Percentiles rank a stretch among this genome's conserved stretches.
Conservation (phyloP, 2,797 vertebrate species). For the Cuniculus paca region DNA sequence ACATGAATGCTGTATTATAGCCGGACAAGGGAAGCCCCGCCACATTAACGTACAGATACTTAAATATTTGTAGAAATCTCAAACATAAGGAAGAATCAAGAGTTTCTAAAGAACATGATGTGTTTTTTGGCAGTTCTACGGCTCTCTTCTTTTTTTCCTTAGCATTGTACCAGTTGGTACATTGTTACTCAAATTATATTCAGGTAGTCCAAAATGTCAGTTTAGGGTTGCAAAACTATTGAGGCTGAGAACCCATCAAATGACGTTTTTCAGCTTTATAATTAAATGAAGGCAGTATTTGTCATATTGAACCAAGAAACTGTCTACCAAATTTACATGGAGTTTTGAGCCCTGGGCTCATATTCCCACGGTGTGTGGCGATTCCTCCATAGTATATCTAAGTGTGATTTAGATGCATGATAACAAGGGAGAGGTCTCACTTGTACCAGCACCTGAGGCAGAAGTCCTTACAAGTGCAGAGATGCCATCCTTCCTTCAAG, state of each 20-base stretch:
- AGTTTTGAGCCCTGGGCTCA: neutral
- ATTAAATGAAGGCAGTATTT: constrained; percentile 54
- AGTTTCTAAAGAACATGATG: neutral
- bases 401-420: neutral
- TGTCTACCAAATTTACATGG: neutral
- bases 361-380: neutral
- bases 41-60: neutral
- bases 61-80: constrained; percentile 63
- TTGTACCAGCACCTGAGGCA: constrained; percentile 23
- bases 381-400: neutral
- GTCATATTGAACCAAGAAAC: constrained; percentile 46
- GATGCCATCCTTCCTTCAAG: neutral
- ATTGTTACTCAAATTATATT: constrained; percentile 68
- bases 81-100: constrained; percentile 34
- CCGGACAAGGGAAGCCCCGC: neutral
- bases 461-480: constrained; percentile 65
- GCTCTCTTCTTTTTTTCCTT: constrained; percentile 31
- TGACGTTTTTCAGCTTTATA: constrained; percentile 60
- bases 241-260: constrained; percentile 42
- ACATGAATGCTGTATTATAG: neutral
- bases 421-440: constrained; percentile 58
- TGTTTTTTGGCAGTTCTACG: constrained; percentile 6
- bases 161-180: neutral
- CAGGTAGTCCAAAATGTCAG: constrained; percentile 22
- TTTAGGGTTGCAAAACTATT: constrained; percentile 50